Base-by-base conservation (phyloP, 2,113 vertebrate species). In the Collichthys lucidus region DNA sequence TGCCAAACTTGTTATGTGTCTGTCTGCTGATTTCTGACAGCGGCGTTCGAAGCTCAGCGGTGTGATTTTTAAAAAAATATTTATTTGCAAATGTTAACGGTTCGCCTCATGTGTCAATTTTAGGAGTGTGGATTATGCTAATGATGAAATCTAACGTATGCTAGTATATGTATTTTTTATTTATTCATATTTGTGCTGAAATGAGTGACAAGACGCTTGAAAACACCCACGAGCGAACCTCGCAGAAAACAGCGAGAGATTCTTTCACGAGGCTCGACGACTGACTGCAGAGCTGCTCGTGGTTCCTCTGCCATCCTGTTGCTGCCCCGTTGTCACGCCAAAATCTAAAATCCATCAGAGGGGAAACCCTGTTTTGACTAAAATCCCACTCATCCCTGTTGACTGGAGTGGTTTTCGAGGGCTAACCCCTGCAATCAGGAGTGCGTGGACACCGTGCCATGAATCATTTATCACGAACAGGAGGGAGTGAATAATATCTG, bases 401-500 rank as follows among this genome's bases (percentile, higher is more conserved):
- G 62, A 81, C 66, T 68, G 14, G 4, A 84, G 66, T 46, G 78
- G 50, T 61, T 86, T n/a, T 71, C 24, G 20, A 4, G 76, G 75
- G 74, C 49, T 57, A 53, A 57, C 76, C 63, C 29, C 59, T 11
- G 44, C 71, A 62, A 79, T 83, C 50, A 64, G 52, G 40, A 84
- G 53, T 26, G 35, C 35, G 67, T 76, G 72, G 75, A 86, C 77
- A 63, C 75, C 75, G 29, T 11, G 74, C 52, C 72, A 70, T 79
- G 74, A 84, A 89, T 80, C 78, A 74, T 91, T 86, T 49, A 86
- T 82, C 71, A 19, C 5, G 46, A 76, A 19, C 60, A 53, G 50
- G 26, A 74, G 26, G 56, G 68, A 64, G 86, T 31, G 85, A 83
- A 81, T 88, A 82, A 87, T 85, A 94, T 91, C 79, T 85, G 79